Conservation (phyloP, 1,140 invertebrate genomes). For the Whitmania pigra region DNA sequence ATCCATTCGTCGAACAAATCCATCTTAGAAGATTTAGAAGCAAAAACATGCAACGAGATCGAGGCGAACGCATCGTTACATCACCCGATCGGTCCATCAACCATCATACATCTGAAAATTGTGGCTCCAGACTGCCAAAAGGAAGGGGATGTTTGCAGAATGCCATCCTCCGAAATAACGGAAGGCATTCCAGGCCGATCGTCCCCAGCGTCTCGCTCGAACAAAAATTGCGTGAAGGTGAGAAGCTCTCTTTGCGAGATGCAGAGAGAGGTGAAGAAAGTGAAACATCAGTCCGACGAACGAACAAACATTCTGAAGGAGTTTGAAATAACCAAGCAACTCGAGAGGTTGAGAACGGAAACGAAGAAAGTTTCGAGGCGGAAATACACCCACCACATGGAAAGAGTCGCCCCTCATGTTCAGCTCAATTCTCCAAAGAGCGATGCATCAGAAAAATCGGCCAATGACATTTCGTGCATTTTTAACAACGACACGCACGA, state of each 20-base stretch:
- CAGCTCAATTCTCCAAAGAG: neutral
- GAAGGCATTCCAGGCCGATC: neutral
- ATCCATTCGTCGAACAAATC: neutral
- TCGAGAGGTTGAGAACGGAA: conserved; percentile 1
- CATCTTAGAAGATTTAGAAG: neutral
- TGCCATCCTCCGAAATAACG: neutral
- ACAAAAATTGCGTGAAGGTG: neutral
- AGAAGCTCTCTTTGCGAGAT: neutral
- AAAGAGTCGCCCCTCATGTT: neutral
- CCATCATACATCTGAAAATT: conserved; percentile 11
- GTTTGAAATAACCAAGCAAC: conserved; percentile 9
- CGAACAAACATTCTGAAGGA: conserved; percentile 1
- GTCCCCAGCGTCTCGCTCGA: neutral
- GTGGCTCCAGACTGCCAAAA: neutral
- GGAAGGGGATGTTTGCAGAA: neutral
- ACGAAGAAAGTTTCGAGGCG: neutral
- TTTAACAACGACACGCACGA: neutral
- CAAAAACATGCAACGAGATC: neutral
- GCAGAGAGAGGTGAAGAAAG: neutral
- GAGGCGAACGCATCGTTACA: neutral
- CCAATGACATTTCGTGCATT: conserved; percentile 2
- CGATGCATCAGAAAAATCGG: neutral
- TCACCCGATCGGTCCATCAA: neutral
- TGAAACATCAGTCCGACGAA: neutral
- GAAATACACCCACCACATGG: neutral